These are phyloP conservation scores for Chionodraco myersi DNA, from an alignment of 2,113 vertebrate species.

Conservation along the genomic window DNA sequence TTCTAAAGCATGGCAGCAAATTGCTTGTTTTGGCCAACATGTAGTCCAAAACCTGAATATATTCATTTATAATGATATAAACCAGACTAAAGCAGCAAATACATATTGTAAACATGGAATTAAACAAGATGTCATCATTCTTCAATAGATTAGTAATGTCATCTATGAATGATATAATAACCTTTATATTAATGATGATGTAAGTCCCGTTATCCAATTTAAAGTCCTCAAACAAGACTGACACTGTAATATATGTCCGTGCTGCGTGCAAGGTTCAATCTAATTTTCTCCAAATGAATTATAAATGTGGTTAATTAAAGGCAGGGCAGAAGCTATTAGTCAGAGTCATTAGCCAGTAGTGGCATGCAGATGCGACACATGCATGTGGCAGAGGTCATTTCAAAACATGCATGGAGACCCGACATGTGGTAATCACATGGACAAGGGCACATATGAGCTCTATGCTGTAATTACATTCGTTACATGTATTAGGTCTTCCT, in stretches of 20 bases:
- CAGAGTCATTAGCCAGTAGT: conserved; percentile 1
- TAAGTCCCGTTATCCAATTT: background rate
- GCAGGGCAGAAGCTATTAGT: conserved; percentile 61
- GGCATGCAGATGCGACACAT: conserved; percentile 25
- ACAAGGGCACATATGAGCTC: conserved; percentile 1
- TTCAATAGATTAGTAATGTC: too few species aligned
- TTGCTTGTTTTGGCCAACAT: background rate
- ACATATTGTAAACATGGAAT: background rate
- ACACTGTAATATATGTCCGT: conserved; percentile 23
- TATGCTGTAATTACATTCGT: conserved; percentile 14
- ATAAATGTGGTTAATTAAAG: conserved; percentile 65
- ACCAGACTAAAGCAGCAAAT: background rate
- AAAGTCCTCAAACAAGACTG: conserved; percentile 31
- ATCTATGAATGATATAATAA: too few species aligned
- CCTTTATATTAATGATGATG: background rate
- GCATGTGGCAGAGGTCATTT: conserved; percentile 11
- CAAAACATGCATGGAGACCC: background rate
- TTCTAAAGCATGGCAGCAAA: background rate
- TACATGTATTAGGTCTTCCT: conserved; percentile 1
- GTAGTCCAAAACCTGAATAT: background rate
- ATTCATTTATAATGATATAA: background rate
- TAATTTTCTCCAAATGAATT: conserved; percentile 65
- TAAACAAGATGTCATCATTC: background rate
- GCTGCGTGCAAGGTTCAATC: conserved; percentile 32
- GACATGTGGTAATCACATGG: conserved; percentile 43